Evolutionary conservation across 2,797 vertebrate genomes (phyloP).

Genomic region (Zalophus californianus): DNA sequence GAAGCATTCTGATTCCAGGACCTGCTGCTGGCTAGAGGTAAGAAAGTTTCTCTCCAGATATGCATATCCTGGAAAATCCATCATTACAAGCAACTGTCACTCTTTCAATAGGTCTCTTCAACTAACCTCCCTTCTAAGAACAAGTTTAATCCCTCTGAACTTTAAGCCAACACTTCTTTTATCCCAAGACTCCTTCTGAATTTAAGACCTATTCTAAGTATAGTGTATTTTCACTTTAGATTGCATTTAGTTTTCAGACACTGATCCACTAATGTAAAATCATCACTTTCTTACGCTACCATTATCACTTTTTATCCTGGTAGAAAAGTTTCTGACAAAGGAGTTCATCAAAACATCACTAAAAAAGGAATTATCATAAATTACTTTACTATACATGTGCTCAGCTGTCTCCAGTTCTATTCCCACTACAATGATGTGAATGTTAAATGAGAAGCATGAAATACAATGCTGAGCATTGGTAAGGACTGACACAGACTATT

Average conservation of each 20-base stretch:
- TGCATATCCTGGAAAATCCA: background rate
- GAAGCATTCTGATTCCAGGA: background rate
- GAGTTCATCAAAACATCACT: background rate
- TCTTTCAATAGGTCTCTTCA: background rate
- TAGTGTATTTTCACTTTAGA: background rate
- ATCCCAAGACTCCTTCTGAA: background rate
- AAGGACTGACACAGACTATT: background rate
- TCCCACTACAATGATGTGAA: background rate
- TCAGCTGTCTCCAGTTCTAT: background rate
- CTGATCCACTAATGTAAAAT: background rate
- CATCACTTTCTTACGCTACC: background rate
- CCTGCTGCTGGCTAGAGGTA: background rate
- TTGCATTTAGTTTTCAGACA: conserved; percentile 28
- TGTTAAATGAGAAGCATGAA: background rate
- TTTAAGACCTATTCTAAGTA: background rate
- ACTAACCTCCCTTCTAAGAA: background rate
- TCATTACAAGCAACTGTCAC: background rate
- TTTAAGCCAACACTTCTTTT: background rate
- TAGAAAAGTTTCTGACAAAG: background rate
- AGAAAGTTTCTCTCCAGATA: background rate
- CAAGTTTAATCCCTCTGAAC: background rate
- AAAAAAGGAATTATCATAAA: background rate
- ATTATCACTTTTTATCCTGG: background rate
- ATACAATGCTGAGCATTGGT: background rate
- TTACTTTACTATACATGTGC: background rate